Base-by-base conservation (phyloP, 2,797 vertebrate genomes). In the Neopelma chrysocephalum region DNA sequence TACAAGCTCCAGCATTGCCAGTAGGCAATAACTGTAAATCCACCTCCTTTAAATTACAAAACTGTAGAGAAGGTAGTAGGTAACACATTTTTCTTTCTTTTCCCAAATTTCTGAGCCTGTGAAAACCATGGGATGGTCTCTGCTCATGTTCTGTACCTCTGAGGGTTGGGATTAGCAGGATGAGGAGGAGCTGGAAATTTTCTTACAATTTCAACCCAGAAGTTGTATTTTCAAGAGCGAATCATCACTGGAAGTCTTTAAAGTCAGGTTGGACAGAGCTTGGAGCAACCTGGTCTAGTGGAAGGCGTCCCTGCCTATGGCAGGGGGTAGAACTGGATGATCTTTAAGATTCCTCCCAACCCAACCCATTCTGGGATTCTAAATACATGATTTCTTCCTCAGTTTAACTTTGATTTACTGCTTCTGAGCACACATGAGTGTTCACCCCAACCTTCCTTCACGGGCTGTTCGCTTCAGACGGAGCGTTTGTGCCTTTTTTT, bases 391-490 rank as follows among this genome's bases (percentile, higher is more conserved):
- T 60, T 91, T 80, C 19, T 88, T 57, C 47, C 64, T 73, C 53
- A 27, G 0, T 71, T 86, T 73, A 13, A 21, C 32, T 80, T 53
- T 4, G 19, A 42, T 82, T 83, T 78, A 8, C 62, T 14, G 15
- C 34, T 68, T 50, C 17, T 40, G n/a, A 58, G 21, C 1, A 0
- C 14, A 2, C 11, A 3, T 22, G 40, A 62, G 27, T 5, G 32
- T 62, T 42, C 57, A 34, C 40, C 78, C 6, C 23, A 36, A 15
- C 71, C 50, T 76, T 90, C 80, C 79, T 87, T 89, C 45, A 26
- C 2, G 54, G 48, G n/a, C 65, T 0, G 1, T n/a, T 91, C 11
- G 0, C 82, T 91, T 53, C 60, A 78, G 57, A 54, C 0, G 5
- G 61, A 9, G 4, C 57, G 12, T 71, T 94, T 70, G 18, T 57